Base-by-base conservation (phyloP, 2,888 invertebrate genomes). In the Crepidodera aurea region DNA sequence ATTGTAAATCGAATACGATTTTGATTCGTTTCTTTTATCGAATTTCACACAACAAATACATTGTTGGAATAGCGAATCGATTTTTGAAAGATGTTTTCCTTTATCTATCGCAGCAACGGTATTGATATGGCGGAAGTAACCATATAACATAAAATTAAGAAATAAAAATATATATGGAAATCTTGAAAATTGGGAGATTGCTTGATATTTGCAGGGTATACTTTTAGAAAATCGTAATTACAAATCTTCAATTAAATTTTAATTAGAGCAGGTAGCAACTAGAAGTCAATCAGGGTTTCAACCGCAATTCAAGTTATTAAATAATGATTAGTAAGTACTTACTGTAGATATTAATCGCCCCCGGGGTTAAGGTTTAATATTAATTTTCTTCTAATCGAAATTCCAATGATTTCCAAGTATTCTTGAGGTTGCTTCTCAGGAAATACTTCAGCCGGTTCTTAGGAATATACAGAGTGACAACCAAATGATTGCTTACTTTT, bases 181-280 rank as follows among this genome's bases (percentile, higher is more conserved):
- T n/a, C n/a, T n/a, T n/a, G n/a, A n/a, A n/a, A n/a, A n/a, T n/a
- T n/a, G n/a, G n/a, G n/a, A n/a, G n/a, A n/a, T n/a, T n/a, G n/a
- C n/a, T n/a, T n/a, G n/a, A n/a, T n/a, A n/a, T n/a, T n/a, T n/a
- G n/a, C n/a, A n/a, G n/a, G n/a, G n/a, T n/a, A n/a, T n/a, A 22
- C 6, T 22, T 22, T 22, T 32, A 3, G 32, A 10, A 10, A 48
- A 48, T 25, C 15, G 15, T 29, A 48, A 60, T 62, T 55, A 12
- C 29, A 53, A 58, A 29, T 51, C 58, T 25, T 53, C 61, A 77
- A 80, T 80, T 77, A 80, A 81, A 81, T 76, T 80, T 81, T 81
- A 81, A 81, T 81, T 80, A 79, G 76, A 69, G 75, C 79, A 75
- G 70, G 68, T 70, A 75, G 79, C 79, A 80, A 81, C 80, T 80